Evolutionary conservation across 2,888 invertebrate genomes (phyloP), one percentile per base, ranked within the genome.

Genomic region (Cryptocephalus moraei): DNA sequence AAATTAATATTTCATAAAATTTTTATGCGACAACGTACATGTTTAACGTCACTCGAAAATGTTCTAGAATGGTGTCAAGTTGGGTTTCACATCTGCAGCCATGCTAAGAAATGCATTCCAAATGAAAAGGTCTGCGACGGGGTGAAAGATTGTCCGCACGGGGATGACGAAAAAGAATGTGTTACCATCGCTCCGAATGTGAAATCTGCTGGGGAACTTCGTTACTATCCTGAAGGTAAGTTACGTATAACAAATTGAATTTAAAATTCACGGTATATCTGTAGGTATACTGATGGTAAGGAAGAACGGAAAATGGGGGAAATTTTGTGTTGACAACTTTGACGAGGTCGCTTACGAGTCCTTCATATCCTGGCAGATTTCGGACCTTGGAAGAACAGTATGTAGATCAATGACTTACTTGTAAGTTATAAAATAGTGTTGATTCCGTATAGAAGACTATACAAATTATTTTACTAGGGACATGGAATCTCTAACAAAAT

Each of bases 101-200:
- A 82, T 61, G 84, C 82, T 11, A 76, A 79, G 53, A 76, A 77
- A 50, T 88, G 87, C 64, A 74, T 88, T 11, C 78, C 82, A 39
- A 74, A 74, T 62, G 67, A 65, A 0, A 77, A 75, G 56, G 81
- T 87, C 22, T 87, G 87, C 64, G 84, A 87, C 60, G 85, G 86
- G 0, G 67, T 72, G 14, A 75, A 76, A 4, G 84, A 86, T 59
- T 87, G 86, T 63, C 84, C 84, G 0, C 73, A 78, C 32, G 84
- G 83, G 1, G 86, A 86, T 58, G 88, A 87, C 61, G 87, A 87
- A 62, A 79, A 79, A 54, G 81, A 82, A 54, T 88, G 88, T 57
- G 83, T 84, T 8, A 80, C 80, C 12, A 73, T 84, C 41, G 78
- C 79, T 1, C 74, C 77, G 45, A 73, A 75, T 53, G 60, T 75